These are phyloP conservation scores for Junonia oenone DNA, from an alignment of 2,888 invertebrate genomes.

Conservation along the genomic window DNA sequence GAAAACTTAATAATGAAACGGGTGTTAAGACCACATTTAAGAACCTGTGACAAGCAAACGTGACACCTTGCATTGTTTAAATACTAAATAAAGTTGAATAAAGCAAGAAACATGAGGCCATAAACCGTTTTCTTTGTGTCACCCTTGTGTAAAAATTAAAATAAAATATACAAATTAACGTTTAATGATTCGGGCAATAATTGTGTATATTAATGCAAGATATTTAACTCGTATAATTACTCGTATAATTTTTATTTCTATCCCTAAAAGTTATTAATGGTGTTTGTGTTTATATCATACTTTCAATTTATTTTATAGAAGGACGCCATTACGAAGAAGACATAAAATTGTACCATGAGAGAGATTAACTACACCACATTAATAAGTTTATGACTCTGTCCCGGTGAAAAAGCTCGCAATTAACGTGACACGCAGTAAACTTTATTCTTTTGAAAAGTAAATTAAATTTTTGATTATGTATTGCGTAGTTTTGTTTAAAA, in stretches of 20 bases:
- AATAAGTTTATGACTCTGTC: constrained; percentile 36
- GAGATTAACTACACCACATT: constrained; percentile 34
- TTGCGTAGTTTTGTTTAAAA: constrained; percentile 20
- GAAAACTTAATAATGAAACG: too few relatives aligned
- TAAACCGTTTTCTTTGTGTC: too few relatives aligned
- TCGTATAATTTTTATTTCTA: neutral
- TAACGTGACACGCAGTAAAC: constrained; percentile 34
- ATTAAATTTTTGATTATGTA: constrained; percentile 30
- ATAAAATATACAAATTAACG: too few relatives aligned
- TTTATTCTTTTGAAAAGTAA: constrained; percentile 27
- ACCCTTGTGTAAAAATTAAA: too few relatives aligned
- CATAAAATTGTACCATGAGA: constrained; percentile 29
- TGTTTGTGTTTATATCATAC: neutral
- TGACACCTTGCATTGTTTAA: too few relatives aligned
- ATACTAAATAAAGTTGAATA: too few relatives aligned
- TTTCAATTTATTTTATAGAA: neutral
- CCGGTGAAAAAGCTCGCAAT: constrained; percentile 34
- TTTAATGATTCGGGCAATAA: too few relatives aligned
- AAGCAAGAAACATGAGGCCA: too few relatives aligned
- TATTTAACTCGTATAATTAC: neutral
- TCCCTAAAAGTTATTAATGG: neutral
- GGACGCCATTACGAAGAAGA: constrained; percentile 12
- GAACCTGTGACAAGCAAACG: too few relatives aligned
- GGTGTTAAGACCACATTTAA: too few relatives aligned
- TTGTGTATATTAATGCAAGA: too few relatives aligned